Evolutionary conservation across 2,888 invertebrate species (phyloP).

Genomic region (Nephrotoma guestfalica): DNA sequence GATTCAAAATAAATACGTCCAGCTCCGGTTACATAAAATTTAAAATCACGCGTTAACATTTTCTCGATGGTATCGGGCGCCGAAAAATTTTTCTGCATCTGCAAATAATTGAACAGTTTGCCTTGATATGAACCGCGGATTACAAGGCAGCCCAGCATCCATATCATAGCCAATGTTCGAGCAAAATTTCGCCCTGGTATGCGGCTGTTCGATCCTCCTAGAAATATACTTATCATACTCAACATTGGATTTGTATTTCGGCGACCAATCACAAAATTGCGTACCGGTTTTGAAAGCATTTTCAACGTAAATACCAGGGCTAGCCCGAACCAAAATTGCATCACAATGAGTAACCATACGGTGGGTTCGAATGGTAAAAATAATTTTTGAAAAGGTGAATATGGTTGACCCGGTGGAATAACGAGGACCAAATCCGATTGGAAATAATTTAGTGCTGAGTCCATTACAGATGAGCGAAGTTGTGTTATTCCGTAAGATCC

Average conservation of each 20-base stretch:
- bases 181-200: constrained; percentile 11
- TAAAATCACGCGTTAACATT: background rate
- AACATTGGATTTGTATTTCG: constrained; percentile 6
- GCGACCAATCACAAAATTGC: constrained; percentile 9
- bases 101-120: constrained; percentile 10
- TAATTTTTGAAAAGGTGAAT: constrained; percentile 8
- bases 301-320: constrained; percentile 4
- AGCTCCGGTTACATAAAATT: background rate
- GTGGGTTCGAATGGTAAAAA: constrained; percentile 7
- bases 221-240: constrained; percentile 9
- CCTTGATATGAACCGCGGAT: constrained; percentile 13
- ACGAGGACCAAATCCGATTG: constrained; percentile 6
- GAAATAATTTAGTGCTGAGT: constrained; percentile 4
- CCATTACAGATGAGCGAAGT: background rate
- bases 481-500: constrained; percentile 5
- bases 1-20: background rate
- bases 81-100: background rate
- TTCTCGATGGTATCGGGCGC: background rate
- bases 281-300: background rate
- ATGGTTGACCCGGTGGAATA: constrained; percentile 5
- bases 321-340: background rate
- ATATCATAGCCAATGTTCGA: constrained; percentile 9
- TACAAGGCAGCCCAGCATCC: constrained; percentile 9
- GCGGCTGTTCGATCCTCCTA: constrained; percentile 6
- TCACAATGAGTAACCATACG: constrained; percentile 8